Conservation (phyloP, 2,113 vertebrate genomes). For the Philantomba maxwellii region DNA sequence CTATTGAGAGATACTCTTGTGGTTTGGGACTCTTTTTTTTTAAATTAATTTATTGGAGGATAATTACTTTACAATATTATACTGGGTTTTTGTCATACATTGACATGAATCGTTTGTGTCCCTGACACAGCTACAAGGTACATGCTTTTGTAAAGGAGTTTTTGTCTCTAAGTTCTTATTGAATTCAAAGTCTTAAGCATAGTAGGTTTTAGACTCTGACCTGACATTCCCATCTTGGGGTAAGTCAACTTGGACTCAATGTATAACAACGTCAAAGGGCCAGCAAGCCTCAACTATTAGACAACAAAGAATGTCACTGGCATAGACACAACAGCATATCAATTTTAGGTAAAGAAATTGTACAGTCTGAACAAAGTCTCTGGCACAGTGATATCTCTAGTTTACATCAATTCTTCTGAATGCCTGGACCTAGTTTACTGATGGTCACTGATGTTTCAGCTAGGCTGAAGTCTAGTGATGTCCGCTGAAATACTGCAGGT, state of each 20-base stretch:
- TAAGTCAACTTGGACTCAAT: background rate
- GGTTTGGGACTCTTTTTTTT: background rate
- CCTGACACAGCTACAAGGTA: background rate
- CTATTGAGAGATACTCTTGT: background rate
- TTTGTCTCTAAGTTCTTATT: background rate
- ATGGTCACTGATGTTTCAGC: background rate
- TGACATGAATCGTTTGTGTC: background rate
- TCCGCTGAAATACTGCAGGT: background rate
- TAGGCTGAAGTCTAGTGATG: background rate
- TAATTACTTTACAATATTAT: background rate
- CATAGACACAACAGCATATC: background rate
- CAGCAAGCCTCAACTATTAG: background rate
- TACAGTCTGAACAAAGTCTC: background rate
- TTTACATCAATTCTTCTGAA: background rate
- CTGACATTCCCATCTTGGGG: background rate
- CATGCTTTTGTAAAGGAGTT: background rate
- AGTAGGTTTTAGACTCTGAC: background rate
- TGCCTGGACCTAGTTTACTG: background rate
- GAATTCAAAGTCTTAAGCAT: background rate
- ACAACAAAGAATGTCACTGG: background rate
- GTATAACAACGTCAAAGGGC: background rate
- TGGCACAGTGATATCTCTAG: background rate
- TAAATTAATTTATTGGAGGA: background rate
- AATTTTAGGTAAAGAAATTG: background rate
- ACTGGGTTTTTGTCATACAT: background rate